These are phyloP conservation scores for Arenicola marina DNA, from an alignment of 2,888 invertebrate species.

Conservation along the genomic window DNA sequence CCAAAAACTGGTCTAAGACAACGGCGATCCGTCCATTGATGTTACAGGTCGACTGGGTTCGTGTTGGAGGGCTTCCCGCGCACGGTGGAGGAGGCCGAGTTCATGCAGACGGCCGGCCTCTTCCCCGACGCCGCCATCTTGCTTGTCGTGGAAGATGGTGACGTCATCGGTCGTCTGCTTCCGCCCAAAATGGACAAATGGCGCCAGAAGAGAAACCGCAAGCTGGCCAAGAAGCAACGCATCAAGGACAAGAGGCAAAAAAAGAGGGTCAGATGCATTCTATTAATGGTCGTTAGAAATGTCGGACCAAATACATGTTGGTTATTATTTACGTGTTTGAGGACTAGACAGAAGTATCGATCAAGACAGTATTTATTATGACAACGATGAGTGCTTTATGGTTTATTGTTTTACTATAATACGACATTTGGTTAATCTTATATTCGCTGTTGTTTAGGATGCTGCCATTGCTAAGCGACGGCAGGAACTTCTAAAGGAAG, in stretches of 20 bases:
- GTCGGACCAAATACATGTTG: too few species aligned
- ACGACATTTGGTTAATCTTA: too few species aligned
- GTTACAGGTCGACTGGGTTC: conserved; percentile 56
- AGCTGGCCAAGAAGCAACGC: conserved; percentile 45
- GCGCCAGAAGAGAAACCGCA: conserved; percentile 51
- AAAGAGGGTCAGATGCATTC: conserved; percentile 51
- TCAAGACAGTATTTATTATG: too few species aligned
- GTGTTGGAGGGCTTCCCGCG: conserved; percentile 61
- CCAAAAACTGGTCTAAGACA: not conserved
- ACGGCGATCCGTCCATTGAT: too few species aligned
- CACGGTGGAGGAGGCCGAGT: conserved; percentile 54
- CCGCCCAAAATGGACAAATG: conserved; percentile 57
- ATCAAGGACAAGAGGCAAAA: conserved; percentile 54
- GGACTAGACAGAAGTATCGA: too few species aligned
- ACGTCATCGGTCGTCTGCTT: conserved; percentile 56
- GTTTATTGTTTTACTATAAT: too few species aligned
- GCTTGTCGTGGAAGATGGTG: conserved; percentile 52
- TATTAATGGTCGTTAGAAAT: too few species aligned
- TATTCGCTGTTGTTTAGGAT: not conserved
- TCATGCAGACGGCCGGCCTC: conserved; percentile 51
- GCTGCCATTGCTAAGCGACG: conserved; percentile 24
- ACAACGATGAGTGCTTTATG: too few species aligned
- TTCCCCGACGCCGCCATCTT: conserved; percentile 58
- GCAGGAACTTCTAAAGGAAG: conserved; percentile 52
- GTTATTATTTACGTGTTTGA: too few species aligned